A percentile compares a stretch with the other conserved stretches of the same genome.
These are phyloP conservation scores for Austrofundulus limnaeus DNA, from an alignment of 2,113 vertebrate genomes.

Conservation along the genomic window DNA sequence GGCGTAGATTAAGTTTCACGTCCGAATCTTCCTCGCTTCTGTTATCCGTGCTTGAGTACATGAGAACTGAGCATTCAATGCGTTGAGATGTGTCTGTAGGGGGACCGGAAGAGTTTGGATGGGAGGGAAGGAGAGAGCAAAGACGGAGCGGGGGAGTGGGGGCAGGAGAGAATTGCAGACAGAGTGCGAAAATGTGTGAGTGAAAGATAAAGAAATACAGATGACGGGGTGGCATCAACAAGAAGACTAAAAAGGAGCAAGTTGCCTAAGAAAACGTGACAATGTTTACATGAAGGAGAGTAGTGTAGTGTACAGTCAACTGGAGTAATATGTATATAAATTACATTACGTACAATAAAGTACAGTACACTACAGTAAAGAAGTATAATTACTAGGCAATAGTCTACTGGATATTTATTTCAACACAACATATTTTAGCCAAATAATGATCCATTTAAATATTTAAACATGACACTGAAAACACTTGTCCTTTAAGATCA, in stretches of 20 bases:
- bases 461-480: no score
- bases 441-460: no score
- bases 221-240: constrained; percentile 59
- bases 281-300: constrained; percentile 75
- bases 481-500: no score
- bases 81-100: constrained; percentile 35
- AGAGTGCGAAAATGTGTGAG: constrained; percentile 75
- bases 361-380: no score
- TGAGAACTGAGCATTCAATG: constrained; percentile 49
- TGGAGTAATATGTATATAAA: no score
- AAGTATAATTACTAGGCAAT: no score
- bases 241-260: constrained; percentile 57
- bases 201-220: constrained; percentile 73
- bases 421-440: no score
- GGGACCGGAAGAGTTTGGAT: constrained; percentile 63
- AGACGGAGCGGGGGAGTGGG: constrained; percentile 30
- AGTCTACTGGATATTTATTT: no score
- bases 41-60: neutral
- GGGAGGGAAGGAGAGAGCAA: constrained; percentile 56
- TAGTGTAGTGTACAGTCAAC: neutral
- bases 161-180: constrained; percentile 47
- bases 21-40: constrained; percentile 26
- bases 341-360: no score
- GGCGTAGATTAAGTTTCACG: constrained; percentile 5
- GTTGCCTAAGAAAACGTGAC: constrained; percentile 77